Evolutionary conservation across 2,113 vertebrate species (phyloP).

Genomic region (Sander vitreus): DNA sequence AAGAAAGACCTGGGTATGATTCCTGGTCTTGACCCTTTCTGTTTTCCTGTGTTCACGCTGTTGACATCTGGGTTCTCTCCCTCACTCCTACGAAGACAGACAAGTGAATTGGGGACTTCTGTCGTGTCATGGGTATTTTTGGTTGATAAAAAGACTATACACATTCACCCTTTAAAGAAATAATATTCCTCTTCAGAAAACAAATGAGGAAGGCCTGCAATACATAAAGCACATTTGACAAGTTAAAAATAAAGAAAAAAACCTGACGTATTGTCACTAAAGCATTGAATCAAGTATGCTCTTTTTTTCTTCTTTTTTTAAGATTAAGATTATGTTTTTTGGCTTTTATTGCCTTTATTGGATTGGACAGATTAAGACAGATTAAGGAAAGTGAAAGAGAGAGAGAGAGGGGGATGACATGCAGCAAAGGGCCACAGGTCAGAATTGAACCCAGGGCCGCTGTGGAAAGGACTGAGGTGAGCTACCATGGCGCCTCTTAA

Average conservation of each 20-base stretch:
- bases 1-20: neutral
- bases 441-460: no score
- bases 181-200: neutral
- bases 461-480: no score
- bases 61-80: neutral
- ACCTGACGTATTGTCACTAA: neutral
- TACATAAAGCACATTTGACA: neutral
- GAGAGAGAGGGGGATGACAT: no score
- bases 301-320: neutral
- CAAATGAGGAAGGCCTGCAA: neutral
- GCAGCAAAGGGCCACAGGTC: no score
- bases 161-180: neutral
- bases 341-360: no score
- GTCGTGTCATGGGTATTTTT: neutral
- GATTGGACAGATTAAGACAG: no score
- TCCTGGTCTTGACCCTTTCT: neutral
- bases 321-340: no score
- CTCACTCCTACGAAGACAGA: neutral
- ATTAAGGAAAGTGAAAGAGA: no score
- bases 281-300: neutral
- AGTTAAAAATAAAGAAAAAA: slow-evolving; percentile 10
- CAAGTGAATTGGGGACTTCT: neutral
- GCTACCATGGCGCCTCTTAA: neutral
- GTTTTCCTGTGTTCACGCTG: neutral
- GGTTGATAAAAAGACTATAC: neutral